These are phyloP conservation scores for Arrhopalites spinosus DNA, from an alignment of 2,888 invertebrate species.

Conservation along the genomic window DNA sequence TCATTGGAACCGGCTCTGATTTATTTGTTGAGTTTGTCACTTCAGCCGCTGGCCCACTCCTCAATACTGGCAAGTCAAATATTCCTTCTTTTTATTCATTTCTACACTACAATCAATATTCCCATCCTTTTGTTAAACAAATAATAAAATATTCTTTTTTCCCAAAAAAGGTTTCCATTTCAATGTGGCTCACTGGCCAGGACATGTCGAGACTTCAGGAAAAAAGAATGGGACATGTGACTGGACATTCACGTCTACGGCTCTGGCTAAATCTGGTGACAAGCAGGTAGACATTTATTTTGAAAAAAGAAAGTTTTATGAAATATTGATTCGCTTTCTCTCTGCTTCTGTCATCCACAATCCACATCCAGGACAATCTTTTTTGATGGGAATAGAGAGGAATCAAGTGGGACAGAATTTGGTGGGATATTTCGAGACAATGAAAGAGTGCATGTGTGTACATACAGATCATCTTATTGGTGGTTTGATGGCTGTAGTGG, in stretches of 20 bases:
- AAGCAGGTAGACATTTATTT: conserved; percentile 65
- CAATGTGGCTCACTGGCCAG: conserved; percentile 93
- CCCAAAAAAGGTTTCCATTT: conserved; percentile 96
- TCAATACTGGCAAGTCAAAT: no score
- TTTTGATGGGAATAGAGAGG: not conserved
- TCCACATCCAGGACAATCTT: not conserved
- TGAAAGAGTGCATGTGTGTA: not conserved
- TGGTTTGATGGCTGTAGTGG: not conserved
- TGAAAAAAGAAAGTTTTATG: not conserved
- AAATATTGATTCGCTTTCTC: not conserved
- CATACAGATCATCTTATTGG: not conserved
- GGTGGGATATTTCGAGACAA: no score
- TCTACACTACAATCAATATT: no score
- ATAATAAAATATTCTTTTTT: no score
- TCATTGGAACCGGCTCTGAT: conserved; percentile 78
- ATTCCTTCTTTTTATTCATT: no score
- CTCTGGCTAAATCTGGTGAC: conserved; percentile 75
- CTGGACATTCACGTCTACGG: conserved; percentile 77
- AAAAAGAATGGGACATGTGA: conserved; percentile 78
- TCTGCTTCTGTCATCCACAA: no score
- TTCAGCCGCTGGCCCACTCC: conserved; percentile 83
- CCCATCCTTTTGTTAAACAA: no score
- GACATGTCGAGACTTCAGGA: conserved; percentile 87
- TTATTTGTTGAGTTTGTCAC: conserved; percentile 87
- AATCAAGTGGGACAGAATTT: not conserved